A percentile compares a stretch with the other conserved stretches of the same genome.
Evolutionary conservation across 1,140 invertebrate species (phyloP).

Genomic region (Pectinophora gossypiella): DNA sequence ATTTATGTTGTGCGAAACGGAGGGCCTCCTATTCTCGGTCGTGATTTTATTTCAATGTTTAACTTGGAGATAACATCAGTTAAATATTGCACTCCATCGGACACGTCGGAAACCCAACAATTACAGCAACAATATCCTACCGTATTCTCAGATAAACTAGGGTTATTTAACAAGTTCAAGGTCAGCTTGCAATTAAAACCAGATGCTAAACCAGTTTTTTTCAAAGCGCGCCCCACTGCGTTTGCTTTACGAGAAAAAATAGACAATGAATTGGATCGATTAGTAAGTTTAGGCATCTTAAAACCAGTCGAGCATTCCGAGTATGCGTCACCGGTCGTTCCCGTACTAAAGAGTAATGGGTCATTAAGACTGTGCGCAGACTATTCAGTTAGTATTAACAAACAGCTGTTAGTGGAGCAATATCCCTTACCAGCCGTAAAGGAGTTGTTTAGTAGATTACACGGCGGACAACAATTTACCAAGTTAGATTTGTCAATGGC

Average conservation of each 20-base stretch:
- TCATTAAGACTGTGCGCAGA: background rate
- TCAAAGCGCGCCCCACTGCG: slow-evolving; percentile 5
- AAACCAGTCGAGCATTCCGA: background rate
- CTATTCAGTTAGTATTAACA: background rate
- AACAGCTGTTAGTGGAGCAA: background rate
- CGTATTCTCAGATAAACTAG: background rate
- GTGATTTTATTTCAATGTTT: slow-evolving; percentile 1
- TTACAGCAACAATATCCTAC: background rate
- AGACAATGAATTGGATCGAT: background rate
- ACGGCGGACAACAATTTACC: slow-evolving; percentile 16
- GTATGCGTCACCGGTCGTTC: slow-evolving; percentile 6
- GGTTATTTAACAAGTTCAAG: background rate
- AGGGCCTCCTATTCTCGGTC: background rate
- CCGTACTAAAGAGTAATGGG: background rate
- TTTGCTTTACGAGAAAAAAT: slow-evolving; percentile 1
- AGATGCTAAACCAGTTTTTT: slow-evolving; percentile 1
- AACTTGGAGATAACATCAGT: background rate
- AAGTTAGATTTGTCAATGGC: slow-evolving; percentile 23
- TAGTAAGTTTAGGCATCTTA: background rate
- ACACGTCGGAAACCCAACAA: background rate
- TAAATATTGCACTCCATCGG: background rate
- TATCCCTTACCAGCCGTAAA: slow-evolving; percentile 1
- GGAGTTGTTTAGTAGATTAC: background rate
- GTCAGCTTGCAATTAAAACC: background rate
- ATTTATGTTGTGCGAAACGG: background rate